A percentile compares a stretch with the other conserved stretches of the same genome.
Evolutionary conservation across 1,140 invertebrate species (phyloP).

Genomic region (Periplaneta americana): DNA sequence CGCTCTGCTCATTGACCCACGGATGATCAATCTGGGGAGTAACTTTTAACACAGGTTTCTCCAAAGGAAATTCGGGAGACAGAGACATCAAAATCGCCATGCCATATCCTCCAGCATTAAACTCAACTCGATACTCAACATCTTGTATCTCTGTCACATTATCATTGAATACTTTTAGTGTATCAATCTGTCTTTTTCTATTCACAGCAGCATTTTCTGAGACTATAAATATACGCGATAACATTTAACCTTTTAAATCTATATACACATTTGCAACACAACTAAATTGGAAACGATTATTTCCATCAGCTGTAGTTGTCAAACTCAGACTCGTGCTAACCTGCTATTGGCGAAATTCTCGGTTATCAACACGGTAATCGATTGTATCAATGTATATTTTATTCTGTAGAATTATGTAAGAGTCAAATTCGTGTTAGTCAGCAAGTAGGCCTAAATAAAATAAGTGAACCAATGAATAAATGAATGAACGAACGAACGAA

Average conservation of each 20-base stretch:
- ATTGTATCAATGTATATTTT: no score
- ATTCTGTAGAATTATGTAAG: no score
- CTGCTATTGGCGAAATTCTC: no score
- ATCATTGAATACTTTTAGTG: conserved; percentile 63
- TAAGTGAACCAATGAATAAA: no score
- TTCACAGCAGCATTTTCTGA: conserved; percentile 43
- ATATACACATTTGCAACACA: background rate
- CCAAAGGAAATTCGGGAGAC: conserved; percentile 62
- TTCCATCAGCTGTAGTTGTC: no score
- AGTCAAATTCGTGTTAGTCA: no score
- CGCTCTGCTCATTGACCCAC: conserved; percentile 58
- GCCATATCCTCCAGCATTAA: conserved; percentile 51
- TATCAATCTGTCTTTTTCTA: conserved; percentile 62
- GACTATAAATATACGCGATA: conserved; percentile 46
- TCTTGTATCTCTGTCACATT: conserved; percentile 64
- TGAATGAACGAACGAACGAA: no score
- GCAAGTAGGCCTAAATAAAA: no score
- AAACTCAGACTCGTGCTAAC: no score
- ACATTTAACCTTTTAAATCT: conserved; percentile 37
- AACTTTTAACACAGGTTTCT: conserved; percentile 62
- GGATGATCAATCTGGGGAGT: conserved; percentile 58
- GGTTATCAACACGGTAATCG: no score
- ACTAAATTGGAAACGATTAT: no score
- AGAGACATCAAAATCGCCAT: conserved; percentile 58
- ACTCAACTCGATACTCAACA: conserved; percentile 64